These are phyloP conservation scores for Teleopsis dalmanni DNA, from an alignment of 1,140 invertebrate species.

Conservation along the genomic window DNA sequence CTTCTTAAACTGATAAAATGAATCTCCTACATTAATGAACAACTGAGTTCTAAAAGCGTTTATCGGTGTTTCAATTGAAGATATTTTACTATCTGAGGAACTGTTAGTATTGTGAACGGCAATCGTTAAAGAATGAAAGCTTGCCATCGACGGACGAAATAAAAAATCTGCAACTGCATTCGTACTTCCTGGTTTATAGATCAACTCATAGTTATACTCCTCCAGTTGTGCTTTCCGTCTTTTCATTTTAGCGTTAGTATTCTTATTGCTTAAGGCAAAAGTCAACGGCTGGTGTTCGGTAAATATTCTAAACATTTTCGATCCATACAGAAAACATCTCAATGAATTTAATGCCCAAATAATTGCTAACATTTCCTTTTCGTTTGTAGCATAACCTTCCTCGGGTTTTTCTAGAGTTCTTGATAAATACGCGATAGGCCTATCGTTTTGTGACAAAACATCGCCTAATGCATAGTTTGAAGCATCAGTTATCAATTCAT, in stretches of 20 bases:
- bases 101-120: too few species aligned
- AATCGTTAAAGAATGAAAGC: too few species aligned
- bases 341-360: conserved; percentile 42
- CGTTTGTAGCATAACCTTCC: conserved; percentile 20
- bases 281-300: too few species aligned
- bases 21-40: background rate
- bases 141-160: too few species aligned
- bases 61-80: too few species aligned
- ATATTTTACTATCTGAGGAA: background rate
- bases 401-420: too few species aligned
- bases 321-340: conserved; percentile 37
- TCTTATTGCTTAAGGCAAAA: too few species aligned
- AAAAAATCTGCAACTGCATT: conserved; percentile 33
- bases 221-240: conserved; percentile 47
- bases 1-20: background rate
- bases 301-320: conserved; percentile 26
- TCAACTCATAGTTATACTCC: conserved; percentile 33
- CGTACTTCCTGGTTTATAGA: conserved; percentile 36
- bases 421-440: conserved; percentile 7
- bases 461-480: conserved; percentile 23
- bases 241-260: conserved; percentile 19
- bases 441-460: conserved; percentile 28
- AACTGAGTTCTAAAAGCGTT: conserved; percentile 12
- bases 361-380: conserved; percentile 36
- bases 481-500: conserved; percentile 27